Evolutionary conservation across 2,797 vertebrate species (phyloP).

Genomic region (Saxicola maurus): DNA sequence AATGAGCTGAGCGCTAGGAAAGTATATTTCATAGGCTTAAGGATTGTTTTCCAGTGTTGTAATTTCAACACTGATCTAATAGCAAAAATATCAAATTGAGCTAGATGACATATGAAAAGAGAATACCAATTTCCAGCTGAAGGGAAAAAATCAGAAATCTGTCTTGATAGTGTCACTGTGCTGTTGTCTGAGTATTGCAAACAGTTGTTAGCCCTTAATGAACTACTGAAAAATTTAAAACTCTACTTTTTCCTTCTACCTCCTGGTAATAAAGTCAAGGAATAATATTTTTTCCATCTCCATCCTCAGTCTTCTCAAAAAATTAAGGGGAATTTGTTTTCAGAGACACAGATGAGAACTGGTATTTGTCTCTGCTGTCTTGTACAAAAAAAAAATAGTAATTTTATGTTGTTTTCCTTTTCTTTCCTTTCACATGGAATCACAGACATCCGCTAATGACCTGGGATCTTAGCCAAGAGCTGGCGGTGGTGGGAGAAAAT

Average conservation of each 20-base stretch:
- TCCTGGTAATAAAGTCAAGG: not conserved
- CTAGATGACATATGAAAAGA: not conserved
- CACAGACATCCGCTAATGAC: slow-evolving; percentile 26
- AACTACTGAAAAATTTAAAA: not conserved
- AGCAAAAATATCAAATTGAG: not conserved
- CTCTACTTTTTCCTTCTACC: not conserved
- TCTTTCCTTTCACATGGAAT: slow-evolving; percentile 29
- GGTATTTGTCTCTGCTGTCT: not conserved
- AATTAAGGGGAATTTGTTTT: not conserved
- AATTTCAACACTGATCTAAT: not conserved
- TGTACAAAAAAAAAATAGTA: not conserved
- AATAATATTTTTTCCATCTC: not conserved
- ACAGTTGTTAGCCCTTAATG: not conserved
- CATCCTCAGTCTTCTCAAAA: not conserved
- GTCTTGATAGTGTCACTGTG: not conserved
- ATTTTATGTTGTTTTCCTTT: slow-evolving; percentile 23
- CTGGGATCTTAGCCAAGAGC: slow-evolving; percentile 44
- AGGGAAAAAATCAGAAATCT: not conserved
- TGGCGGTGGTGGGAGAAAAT: not conserved
- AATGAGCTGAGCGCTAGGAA: not conserved
- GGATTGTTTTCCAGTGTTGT: not conserved
- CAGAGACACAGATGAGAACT: not conserved
- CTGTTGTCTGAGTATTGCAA: not conserved
- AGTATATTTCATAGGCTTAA: not conserved
- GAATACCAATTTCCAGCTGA: not conserved